Base-by-base conservation (phyloP, 2,113 vertebrate genomes). In the Phainopepla nitens region DNA sequence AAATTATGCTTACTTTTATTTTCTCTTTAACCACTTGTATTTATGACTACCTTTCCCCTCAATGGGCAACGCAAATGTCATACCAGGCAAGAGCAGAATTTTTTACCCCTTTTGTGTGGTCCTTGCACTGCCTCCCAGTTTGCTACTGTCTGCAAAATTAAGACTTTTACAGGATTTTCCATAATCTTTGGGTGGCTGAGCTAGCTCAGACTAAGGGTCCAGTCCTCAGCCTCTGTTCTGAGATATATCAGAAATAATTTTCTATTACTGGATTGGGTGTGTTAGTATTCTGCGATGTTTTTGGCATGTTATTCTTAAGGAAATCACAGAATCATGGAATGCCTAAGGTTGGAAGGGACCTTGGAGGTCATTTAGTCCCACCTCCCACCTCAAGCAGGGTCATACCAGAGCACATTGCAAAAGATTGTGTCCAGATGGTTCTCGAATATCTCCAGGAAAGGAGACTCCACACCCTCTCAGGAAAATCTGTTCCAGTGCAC, bases 41-140 rank as follows among this genome's bases (percentile, higher is more conserved):
- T 62, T 87, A 54, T 60, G 27, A 31, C 3, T 6, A 49, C 7
- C 12, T 51, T 75, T 50, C 5, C 23, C 23, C 13, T 39, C 4
- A 54, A 4, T 7, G 17, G 21, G 3, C 15, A 36, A 12, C 7
- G 29, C 2, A 7, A 66, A 53, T 36, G 15, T 17, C 2, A 1
- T 15, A n/a, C 12, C 28, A 57, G 15, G 6, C 27, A 42, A 31
- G 20, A 64, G 36, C 2, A 77, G 45, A 60, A 35, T 36, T 16
- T 27, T 10, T 8, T 13, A 35, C 7, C 25, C 11, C 45, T 53
- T 80, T 36, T 8, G 2, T n/a, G 41, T 1, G 0, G 17, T 41
- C 13, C 13, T 80, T 76, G 24, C 11, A 71, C 8, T 9, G 6
- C 13, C 15, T 87, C 11, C 7, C 10, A 9, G 10, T 56, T 69